phyloP scores from a whole-genome alignment of 2,113 vertebrate genomes.

The Rhodinocichla rosea region DNA sequence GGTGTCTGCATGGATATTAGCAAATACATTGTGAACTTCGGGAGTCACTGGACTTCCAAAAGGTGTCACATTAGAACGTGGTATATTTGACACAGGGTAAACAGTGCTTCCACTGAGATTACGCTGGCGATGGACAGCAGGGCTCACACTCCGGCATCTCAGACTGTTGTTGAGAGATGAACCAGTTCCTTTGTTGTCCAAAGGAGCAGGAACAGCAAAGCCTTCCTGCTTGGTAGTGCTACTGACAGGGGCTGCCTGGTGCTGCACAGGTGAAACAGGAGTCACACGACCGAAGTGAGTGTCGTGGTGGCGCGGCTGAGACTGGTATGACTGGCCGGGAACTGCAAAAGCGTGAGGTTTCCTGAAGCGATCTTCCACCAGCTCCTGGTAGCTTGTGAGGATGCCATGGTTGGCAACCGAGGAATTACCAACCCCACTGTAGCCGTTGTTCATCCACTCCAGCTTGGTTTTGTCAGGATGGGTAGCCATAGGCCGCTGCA shows the following conservation, averaged over 20 bases:
- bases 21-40: conserved; percentile 86
- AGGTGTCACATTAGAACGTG: conserved; percentile 81
- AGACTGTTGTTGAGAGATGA: conserved; percentile 78
- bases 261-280: conserved; percentile 92
- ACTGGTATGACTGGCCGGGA: conserved; percentile 90
- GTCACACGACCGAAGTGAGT: conserved; percentile 90
- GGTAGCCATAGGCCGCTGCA: conserved; percentile 97
- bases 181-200: conserved; percentile 85
- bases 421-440: conserved; percentile 73
- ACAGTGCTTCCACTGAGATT: conserved; percentile 86
- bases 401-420: conserved; percentile 82
- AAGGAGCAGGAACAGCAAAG: conserved; percentile 94
- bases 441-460: conserved; percentile 97
- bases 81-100: conserved; percentile 76
- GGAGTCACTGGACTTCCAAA: conserved; percentile 87
- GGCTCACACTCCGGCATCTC: conserved; percentile 95
- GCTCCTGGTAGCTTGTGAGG: conserved; percentile 90
- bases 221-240: conserved; percentile 89
- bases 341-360: conserved; percentile 97
- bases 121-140: conserved; percentile 91
- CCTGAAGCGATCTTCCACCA: conserved; percentile 95
- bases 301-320: conserved; percentile 86
- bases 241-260: conserved; percentile 81
- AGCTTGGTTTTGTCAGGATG: conserved; percentile 96
- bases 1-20: conserved; percentile 78